A percentile compares a stretch with the other conserved stretches of the same genome.
phyloP scores from a whole-genome alignment of 2,113 vertebrate species.

The Ploceus nigricollis region DNA sequence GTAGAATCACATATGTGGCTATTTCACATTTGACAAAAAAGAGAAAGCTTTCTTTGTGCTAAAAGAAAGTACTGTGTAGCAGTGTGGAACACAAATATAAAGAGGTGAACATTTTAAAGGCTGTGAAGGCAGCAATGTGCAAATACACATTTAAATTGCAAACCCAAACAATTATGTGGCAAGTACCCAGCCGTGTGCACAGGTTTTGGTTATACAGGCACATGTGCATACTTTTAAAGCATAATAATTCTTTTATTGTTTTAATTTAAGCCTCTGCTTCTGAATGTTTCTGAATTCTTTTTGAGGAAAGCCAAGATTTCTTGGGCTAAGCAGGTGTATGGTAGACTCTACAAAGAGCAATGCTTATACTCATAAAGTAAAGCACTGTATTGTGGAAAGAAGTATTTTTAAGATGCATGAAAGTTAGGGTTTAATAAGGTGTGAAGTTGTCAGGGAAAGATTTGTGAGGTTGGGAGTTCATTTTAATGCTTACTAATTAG shows the following conservation, averaged over 20 bases:
- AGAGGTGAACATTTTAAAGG: not conserved
- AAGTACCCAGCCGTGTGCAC: not conserved
- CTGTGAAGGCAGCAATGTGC: not conserved
- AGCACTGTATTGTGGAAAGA: not conserved
- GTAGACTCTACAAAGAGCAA: not conserved
- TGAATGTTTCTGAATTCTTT: not conserved
- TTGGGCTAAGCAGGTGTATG: not conserved
- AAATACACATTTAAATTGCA: not conserved
- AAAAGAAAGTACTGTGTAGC: not conserved
- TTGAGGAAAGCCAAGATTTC: not conserved
- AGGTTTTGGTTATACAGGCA: not conserved
- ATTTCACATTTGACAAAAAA: not conserved
- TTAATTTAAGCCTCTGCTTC: not conserved
- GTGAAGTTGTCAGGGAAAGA: slow-evolving; percentile 31
- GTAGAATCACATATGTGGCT: not conserved
- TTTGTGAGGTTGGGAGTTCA: slow-evolving; percentile 9
- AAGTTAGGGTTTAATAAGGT: slow-evolving; percentile 22
- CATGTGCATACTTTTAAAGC: not conserved
- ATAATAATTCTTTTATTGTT: not conserved
- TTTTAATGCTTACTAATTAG: slow-evolving; percentile 47
- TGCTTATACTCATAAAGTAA: not conserved
- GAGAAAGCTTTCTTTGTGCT: not conserved
- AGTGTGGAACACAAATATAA: not conserved
- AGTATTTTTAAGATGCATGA: not conserved
- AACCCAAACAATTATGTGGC: not conserved